Base-by-base conservation (phyloP, 2,888 invertebrate species). In the Lordiphosa fenestrarum region DNA sequence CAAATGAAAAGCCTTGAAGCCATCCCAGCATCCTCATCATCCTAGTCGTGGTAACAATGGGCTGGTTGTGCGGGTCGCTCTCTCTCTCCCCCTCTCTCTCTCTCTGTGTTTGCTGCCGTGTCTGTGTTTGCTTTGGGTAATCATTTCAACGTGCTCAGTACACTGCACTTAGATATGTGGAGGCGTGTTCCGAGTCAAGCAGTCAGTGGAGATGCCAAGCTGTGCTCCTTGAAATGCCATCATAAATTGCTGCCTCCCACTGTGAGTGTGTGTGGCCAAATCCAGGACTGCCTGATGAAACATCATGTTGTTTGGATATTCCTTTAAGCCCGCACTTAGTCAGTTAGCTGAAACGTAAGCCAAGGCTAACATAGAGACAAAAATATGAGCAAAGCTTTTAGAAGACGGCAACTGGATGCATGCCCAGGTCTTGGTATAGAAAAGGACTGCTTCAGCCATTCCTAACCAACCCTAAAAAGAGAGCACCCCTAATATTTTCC, bases 41-140 rank as follows among this genome's bases (percentile, higher is more conserved):
- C 48, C 35, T 53, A 41, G 25, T 10, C 44, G 78, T 82, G 78
- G 25, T 61, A 82, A 84, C 84, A 78, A 78, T 78, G 63, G 66
- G 55, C 46, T 42, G 37, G 50, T 19, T 19, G 19, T 19, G 19
- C 35, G 12, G 48, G 50, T 49, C 37, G 21, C 33, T 52, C 36
- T 33, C 37, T 40, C 46, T n/a, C 23, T 33, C 37, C 38, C 46
- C 10, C 23, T 37, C 42, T 50, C 39, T 50, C 50, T 42, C 38
- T 15, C 15, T 15, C 15, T 15, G 15, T 84, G 78, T 77, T 77
- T 74, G 72, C 84, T 60, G 62, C 54, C 69, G 69, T 74, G 77
- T 77, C 77, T 77, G 75, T 84, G 84, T 77, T 78, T 78, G 77
- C 77, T 84, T 84, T 78, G 66, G 77, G 77, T 82, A 78, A 78